A percentile compares a stretch with the other conserved stretches of the same genome.
Evolutionary conservation across 2,797 vertebrate genomes (phyloP).

Genomic region (Rhinatrema bivittatum): DNA sequence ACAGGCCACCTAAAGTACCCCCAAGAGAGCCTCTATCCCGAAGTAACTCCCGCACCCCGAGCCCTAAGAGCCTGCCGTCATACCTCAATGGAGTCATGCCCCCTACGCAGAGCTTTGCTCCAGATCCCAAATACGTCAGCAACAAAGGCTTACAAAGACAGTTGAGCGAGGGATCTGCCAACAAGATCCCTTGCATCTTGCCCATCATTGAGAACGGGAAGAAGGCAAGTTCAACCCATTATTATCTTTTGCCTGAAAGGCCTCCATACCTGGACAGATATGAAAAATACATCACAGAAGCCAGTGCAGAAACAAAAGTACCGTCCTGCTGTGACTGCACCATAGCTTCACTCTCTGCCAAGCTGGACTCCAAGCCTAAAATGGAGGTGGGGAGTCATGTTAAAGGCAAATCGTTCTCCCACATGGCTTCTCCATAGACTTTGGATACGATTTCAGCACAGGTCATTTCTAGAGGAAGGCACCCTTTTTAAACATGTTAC

Average conservation of each 20-base stretch:
- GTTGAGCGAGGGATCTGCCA: conserved; percentile 81
- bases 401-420: conserved; percentile 65
- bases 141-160: conserved; percentile 81
- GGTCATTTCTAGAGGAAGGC: not conserved
- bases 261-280: conserved; percentile 74
- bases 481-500: conserved; percentile 2
- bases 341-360: conserved; percentile 15
- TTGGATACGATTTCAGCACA: not conserved
- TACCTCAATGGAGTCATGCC: conserved; percentile 95
- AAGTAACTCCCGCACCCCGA: conserved; percentile 78
- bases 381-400: conserved; percentile 42
- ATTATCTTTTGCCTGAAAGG: conserved; percentile 83
- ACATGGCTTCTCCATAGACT: conserved; percentile 65
- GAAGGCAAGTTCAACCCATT: conserved; percentile 87
- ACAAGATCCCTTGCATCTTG: conserved; percentile 72
- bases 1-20: conserved; percentile 86
- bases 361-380: conserved; percentile 36
- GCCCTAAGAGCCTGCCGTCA: conserved; percentile 85
- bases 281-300: conserved; percentile 73
- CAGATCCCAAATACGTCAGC: conserved; percentile 90
- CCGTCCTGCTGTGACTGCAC: conserved; percentile 32
- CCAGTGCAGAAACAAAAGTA: conserved; percentile 48
- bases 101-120: conserved; percentile 93
- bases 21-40: conserved; percentile 79
- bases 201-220: conserved; percentile 86